Evolutionary conservation across 2,113 vertebrate species (phyloP), one percentile per base, ranked within the genome.

Genomic region (Rhinoderma darwinii): DNA sequence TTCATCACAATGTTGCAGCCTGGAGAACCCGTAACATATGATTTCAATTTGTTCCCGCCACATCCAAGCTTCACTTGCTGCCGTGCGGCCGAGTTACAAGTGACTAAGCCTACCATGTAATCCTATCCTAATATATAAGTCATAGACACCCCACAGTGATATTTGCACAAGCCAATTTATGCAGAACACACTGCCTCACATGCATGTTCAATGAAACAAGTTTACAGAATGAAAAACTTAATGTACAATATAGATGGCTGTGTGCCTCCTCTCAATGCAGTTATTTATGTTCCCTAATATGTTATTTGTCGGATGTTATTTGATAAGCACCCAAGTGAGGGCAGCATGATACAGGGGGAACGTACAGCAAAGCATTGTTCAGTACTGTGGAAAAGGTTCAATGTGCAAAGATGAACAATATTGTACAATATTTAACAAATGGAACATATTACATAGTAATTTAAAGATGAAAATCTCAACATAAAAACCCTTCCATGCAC

Each of bases 291-390:
- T 6, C 41, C 39, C 22, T 44, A 44, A 75, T 27, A 44, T 44
- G 27, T 56, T 56, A 39, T 61, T 39, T 39, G 22, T 22, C 32
- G 35, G 78, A 39, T 81, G 54, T 81, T 63, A 81, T 61, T 22
- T 61, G 78, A 81, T 27, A 61, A 81, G 25, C 78, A 6, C 54
- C 78, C 78, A 63, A 81, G 56, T 30, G 78, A 81, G 78, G 78
- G 78, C 56, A 81, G 78, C 78, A 81, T 25, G 12, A 61, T 41
- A 43, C 50, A 27, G 10, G n/a, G 32, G 54, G 78, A 81, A 63
- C 47, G 17, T n/a, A 41, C 14, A 81, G 37, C 30, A 3, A 25
- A n/a, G 54, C 77, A 39, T 39, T 80, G 77, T 41, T 80, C 44
- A 59, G 51, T 35, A 17, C 30, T 47, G 10, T 50, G 43, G n/a